Base-by-base conservation (phyloP, 2,888 invertebrate genomes). In the Drosophila cyrtoloma region DNA sequence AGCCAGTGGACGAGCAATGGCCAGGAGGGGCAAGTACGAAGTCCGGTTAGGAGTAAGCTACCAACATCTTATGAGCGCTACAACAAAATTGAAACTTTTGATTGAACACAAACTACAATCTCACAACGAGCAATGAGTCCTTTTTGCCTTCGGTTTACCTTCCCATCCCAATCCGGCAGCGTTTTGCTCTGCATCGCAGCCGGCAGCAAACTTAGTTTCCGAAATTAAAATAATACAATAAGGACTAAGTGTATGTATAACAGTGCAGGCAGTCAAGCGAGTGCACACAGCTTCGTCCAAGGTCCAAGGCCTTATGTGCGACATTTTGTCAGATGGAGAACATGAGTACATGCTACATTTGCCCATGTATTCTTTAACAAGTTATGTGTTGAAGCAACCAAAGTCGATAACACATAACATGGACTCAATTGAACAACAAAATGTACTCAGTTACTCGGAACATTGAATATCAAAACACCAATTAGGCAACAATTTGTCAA, bases 201-300 rank as follows among this genome's bases (percentile, higher is more conserved):
- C 33, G 39, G 56, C 73, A 66, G 61, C 74, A 79, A 83, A 86
- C 80, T 84, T 75, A 66, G 84, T 87, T 85, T 86, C 70, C 84
- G 77, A 87, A 87, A 87, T 87, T 87, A 87, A 89, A 89, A 89
- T 87, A 87, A 87, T 82, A 89, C 86, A 85, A 87, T 87, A 57
- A 28, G 7, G 35, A 37, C 19, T 56, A 19, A 19, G 19, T 89
- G 83, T 83, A 79, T 79, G 55, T 75, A 76, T 68, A 71, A 72
- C 73, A 71, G 59, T 52, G 65, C 35, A 69, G 65, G 70, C 73
- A 82, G 69, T 66, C 79, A 59, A 56, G 58, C 70, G 52, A 55
- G 26, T 56, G n/a, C 37, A 70, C 16, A 32, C 30, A 6, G 44
- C 32, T 33, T 32, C n/a, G 28, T 44, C 47, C 44, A 63, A 66